Conservation (phyloP, 2,113 vertebrate species). For the Scolopax mira region DNA sequence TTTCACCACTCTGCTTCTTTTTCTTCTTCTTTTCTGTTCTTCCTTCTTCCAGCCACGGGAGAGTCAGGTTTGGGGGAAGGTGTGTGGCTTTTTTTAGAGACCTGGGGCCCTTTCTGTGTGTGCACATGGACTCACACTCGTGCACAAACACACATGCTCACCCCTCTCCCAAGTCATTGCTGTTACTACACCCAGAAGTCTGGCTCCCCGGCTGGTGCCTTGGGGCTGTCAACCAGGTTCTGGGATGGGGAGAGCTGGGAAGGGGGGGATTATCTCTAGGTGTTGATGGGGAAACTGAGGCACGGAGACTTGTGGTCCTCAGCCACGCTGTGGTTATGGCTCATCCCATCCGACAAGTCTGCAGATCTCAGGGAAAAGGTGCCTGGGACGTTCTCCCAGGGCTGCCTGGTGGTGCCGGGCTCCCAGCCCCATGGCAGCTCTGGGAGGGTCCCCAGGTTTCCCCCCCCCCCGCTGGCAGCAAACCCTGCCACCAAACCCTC, state of each 20-base stretch:
- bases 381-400: background rate
- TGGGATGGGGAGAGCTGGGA: background rate
- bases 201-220: accelerated
- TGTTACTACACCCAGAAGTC: background rate
- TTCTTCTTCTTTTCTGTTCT: background rate
- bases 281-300: background rate
- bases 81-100: background rate
- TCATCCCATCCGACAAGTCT: accelerated
- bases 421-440: background rate
- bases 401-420: accelerated
- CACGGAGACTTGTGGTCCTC: background rate
- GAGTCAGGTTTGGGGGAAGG: background rate
- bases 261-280: background rate
- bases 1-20: background rate
- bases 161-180: accelerated
- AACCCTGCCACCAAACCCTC: background rate
- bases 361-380: background rate
- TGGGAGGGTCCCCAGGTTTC: accelerated
- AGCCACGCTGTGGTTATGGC: accelerated
- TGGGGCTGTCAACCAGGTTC: background rate
- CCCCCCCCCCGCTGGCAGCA: background rate
- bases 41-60: background rate
- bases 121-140: accelerated
- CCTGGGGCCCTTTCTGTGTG: background rate
- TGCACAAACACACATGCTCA: accelerated